Percentiles rank a stretch among this genome's conserved stretches.
phyloP scores from a whole-genome alignment of 23 tunicate genomes.

The Oikopleura albicans region DNA sequence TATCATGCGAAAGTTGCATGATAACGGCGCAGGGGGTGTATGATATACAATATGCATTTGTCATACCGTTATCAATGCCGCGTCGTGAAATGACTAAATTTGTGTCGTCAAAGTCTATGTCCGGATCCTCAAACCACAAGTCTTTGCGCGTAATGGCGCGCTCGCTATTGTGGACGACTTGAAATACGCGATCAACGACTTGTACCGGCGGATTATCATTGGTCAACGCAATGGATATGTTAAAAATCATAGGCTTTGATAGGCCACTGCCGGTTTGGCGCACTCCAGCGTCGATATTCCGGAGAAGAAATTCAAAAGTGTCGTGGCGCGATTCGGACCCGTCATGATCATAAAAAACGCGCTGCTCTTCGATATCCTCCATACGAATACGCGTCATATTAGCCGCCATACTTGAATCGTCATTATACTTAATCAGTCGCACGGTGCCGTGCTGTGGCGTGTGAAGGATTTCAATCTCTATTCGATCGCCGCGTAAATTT shows the following conservation, averaged over 20 bases:
- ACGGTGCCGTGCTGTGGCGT: background rate
- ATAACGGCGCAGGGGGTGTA: too few relatives aligned
- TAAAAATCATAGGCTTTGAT: background rate
- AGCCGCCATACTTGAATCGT: background rate
- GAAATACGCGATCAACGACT: background rate
- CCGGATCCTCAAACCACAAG: background rate
- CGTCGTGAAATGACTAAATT: background rate
- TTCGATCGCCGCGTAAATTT: background rate
- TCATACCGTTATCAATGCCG: background rate
- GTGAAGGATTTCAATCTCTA: background rate
- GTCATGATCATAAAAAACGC: conserved; percentile 9
- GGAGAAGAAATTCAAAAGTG: background rate
- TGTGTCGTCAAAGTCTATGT: background rate
- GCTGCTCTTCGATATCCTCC: background rate
- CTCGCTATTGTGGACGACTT: background rate
- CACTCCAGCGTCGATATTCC: background rate
- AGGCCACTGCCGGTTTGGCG: background rate
- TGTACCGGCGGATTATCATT: conserved; percentile 8
- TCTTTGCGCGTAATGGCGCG: background rate
- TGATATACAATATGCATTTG: too few relatives aligned
- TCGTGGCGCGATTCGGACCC: background rate
- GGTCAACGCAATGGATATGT: background rate
- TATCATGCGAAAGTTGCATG: too few relatives aligned
- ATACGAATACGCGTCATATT: background rate
- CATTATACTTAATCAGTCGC: background rate